Conservation (phyloP, 1,140 invertebrate genomes). For the Temnothorax longispinosus region DNA sequence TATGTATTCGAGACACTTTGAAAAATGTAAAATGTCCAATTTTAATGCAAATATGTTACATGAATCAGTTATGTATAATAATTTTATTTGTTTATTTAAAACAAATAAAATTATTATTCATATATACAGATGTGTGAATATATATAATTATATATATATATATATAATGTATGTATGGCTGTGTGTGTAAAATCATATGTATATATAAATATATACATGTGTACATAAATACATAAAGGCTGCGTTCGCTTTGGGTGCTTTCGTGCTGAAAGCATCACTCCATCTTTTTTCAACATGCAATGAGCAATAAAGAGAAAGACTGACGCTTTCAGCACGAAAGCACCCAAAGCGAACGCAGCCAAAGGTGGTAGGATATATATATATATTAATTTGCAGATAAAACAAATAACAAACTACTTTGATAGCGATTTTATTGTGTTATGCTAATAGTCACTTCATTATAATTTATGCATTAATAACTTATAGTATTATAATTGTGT, state of each 20-base stretch:
- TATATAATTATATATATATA: background rate
- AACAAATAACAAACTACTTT: constrained; percentile 30
- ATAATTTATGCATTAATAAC: constrained; percentile 40
- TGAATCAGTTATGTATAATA: constrained; percentile 20
- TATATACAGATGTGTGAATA: background rate
- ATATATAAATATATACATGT: background rate
- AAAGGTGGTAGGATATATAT: background rate
- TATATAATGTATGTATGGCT: background rate
- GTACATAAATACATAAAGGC: background rate
- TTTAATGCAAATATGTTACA: constrained; percentile 1
- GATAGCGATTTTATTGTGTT: constrained; percentile 41
- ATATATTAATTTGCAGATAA: background rate
- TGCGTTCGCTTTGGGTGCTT: too few relatives aligned
- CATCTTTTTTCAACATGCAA: too few relatives aligned
- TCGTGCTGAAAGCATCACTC: too few relatives aligned
- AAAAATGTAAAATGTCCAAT: background rate
- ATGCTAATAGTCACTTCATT: background rate
- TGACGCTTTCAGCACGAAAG: too few relatives aligned
- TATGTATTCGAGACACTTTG: background rate
- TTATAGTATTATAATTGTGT: constrained; percentile 30
- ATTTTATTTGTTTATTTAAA: background rate
- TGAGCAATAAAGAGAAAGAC: too few relatives aligned
- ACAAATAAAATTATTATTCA: background rate
- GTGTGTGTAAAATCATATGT: background rate
- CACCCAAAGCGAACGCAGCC: too few relatives aligned